phyloP scores from a whole-genome alignment of 2,113 vertebrate species.

The Sorex fumeus region DNA sequence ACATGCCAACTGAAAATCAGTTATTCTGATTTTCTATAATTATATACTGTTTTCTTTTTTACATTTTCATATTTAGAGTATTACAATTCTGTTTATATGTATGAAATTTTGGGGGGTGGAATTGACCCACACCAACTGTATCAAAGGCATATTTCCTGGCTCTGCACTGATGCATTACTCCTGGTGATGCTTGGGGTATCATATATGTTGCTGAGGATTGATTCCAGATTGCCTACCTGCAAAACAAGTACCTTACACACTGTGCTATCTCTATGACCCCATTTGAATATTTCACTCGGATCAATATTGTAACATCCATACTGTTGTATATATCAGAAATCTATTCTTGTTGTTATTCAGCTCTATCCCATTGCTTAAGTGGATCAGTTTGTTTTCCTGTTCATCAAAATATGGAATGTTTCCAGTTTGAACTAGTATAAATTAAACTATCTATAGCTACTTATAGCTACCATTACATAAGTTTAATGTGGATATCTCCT shows the following conservation, averaged over 20 bases:
- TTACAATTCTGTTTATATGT: no score
- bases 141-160: no score
- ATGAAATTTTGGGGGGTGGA: no score
- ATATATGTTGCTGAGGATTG: no score
- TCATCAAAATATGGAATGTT: neutral
- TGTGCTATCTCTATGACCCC: no score
- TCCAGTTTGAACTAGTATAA: neutral
- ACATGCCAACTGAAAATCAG: neutral
- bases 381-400: neutral
- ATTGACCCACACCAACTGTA: no score
- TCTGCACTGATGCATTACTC: no score
- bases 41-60: neutral
- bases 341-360: neutral
- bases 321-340: neutral
- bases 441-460: neutral
- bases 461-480: neutral
- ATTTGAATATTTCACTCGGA: neutral
- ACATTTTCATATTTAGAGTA: neutral
- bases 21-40: neutral
- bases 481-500: neutral
- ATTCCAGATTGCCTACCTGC: no score
- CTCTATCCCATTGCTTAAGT: neutral
- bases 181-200: no score
- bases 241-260: no score
- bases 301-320: neutral